Evolutionary conservation across 2,888 invertebrate species (phyloP).

Genomic region (Hecatera dysodea): DNA sequence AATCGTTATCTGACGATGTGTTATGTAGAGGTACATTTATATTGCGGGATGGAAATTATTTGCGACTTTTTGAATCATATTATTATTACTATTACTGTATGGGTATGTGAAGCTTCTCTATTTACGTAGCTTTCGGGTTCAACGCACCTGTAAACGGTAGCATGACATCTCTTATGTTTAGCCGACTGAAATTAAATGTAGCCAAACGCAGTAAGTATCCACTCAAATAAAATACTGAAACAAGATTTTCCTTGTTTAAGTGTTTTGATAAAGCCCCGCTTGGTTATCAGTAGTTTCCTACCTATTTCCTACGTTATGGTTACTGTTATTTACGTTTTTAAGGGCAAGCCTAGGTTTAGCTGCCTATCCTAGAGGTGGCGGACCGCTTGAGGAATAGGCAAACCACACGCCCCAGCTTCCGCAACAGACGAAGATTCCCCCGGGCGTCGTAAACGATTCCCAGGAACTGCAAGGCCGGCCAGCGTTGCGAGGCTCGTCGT

Average conservation of each 20-base stretch:
- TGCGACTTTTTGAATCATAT: conserved; percentile 21
- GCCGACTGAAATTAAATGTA: not conserved
- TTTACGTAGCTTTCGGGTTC: conserved; percentile 13
- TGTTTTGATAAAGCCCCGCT: not conserved
- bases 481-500: too few relatives aligned
- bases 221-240: not conserved
- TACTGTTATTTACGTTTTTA: conserved; percentile 2
- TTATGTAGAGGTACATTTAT: not conserved
- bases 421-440: too few relatives aligned
- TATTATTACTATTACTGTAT: conserved; percentile 15
- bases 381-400: too few relatives aligned
- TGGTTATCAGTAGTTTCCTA: too few relatives aligned
- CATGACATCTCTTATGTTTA: not conserved
- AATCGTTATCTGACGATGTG: conserved; percentile 9
- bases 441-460: too few relatives aligned
- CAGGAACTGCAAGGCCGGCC: too few relatives aligned
- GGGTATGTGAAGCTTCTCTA: not conserved
- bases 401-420: too few relatives aligned
- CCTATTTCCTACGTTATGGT: not conserved
- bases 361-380: too few relatives aligned
- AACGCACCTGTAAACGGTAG: not conserved
- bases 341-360: not conserved
- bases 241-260: not conserved
- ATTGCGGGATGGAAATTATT: conserved; percentile 9
- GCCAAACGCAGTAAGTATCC: not conserved